These are phyloP conservation scores for Drosophila greeni DNA, from an alignment of 2,888 invertebrate genomes.

Conservation along the genomic window DNA sequence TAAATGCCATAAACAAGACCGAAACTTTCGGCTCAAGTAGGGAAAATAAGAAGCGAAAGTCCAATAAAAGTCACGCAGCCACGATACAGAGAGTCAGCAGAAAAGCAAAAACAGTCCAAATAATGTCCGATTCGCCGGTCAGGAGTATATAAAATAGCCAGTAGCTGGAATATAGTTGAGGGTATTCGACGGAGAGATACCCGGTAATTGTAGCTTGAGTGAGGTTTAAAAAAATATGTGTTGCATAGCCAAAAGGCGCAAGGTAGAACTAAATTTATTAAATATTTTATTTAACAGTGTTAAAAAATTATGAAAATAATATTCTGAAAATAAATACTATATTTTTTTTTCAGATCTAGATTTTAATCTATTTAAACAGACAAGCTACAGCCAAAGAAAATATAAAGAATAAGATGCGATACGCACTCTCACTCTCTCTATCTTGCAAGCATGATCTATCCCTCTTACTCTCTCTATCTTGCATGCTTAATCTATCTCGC, in stretches of 20 bases:
- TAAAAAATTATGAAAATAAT: not conserved
- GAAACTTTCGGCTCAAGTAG: slow-evolving; percentile 59
- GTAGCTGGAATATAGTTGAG: not conserved
- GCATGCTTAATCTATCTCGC: too few relatives aligned
- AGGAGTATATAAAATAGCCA: slow-evolving; percentile 29
- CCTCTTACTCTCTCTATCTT: too few relatives aligned
- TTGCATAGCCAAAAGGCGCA: not conserved
- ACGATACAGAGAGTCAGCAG: slow-evolving; percentile 66
- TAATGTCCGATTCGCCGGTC: slow-evolving; percentile 42
- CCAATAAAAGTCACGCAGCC: slow-evolving; percentile 72
- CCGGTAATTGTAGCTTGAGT: too few relatives aligned
- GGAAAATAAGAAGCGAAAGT: slow-evolving; percentile 47
- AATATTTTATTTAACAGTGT: not conserved
- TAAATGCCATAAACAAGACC: slow-evolving; percentile 74
- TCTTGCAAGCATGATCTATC: too few relatives aligned
- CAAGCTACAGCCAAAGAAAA: not conserved
- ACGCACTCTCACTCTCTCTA: not conserved
- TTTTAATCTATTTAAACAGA: not conserved
- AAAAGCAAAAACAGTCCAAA: slow-evolving; percentile 46
- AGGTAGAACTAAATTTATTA: not conserved
- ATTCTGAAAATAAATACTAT: too few relatives aligned
- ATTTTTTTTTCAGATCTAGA: not conserved
- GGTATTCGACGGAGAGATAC: not conserved
- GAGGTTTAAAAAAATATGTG: not conserved
- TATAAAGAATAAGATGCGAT: not conserved